Evolutionary conservation across 2,888 invertebrate species (phyloP).

Genomic region (Nineta flava): DNA sequence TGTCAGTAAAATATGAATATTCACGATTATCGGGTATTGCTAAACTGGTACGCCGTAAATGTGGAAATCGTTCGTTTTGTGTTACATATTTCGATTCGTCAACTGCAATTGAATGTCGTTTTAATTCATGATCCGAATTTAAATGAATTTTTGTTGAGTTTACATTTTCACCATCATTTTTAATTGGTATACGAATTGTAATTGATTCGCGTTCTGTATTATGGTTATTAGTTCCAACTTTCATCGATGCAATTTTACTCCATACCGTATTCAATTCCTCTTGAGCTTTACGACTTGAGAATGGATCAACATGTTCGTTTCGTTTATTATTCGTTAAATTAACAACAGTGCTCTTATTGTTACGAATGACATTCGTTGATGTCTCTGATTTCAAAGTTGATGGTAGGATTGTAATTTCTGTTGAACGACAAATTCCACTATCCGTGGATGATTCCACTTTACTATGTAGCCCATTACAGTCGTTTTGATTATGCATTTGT

Average conservation of each 20-base stretch:
- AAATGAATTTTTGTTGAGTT: neutral
- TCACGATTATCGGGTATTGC: conserved; percentile 19
- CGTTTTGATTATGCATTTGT: conserved; percentile 26
- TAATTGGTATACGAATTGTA: conserved; percentile 25
- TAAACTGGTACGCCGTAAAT: conserved; percentile 19
- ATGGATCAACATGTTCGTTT: neutral
- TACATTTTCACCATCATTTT: neutral
- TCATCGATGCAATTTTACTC: conserved; percentile 10
- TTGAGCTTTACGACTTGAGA: conserved; percentile 10
- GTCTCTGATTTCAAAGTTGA: conserved; percentile 14
- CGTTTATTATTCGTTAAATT: conserved; percentile 3
- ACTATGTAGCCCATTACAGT: conserved; percentile 24
- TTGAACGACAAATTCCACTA: conserved; percentile 58
- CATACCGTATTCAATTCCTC: conserved; percentile 12
- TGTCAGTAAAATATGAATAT: conserved; percentile 14
- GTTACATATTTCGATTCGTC: conserved; percentile 36
- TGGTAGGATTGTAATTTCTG: conserved; percentile 40
- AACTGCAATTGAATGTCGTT: conserved; percentile 40
- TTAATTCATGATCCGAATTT: conserved; percentile 14
- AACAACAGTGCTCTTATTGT: neutral
- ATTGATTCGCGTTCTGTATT: conserved; percentile 19
- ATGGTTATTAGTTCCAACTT: conserved; percentile 8
- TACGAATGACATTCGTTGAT: neutral
- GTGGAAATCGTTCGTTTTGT: conserved; percentile 14
- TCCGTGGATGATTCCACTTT: conserved; percentile 61